phyloP scores from a whole-genome alignment of 2,888 invertebrate species.

The Brachyptera putata region DNA sequence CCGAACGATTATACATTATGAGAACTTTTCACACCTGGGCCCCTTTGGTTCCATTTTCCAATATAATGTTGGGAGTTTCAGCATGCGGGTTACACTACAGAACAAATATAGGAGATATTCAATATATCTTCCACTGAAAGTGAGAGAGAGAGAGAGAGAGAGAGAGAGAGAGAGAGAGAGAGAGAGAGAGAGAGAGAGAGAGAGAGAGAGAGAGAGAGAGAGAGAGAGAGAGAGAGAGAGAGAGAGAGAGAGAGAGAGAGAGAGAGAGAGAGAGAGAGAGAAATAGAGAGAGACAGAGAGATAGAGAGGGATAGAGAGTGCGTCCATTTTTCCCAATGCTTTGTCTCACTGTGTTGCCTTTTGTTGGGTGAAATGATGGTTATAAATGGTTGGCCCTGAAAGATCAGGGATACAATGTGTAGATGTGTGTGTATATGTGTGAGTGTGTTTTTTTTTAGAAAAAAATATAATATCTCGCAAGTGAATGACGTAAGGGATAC shows the following conservation, averaged over 20 bases:
- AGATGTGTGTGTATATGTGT: background rate
- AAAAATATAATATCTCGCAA: background rate
- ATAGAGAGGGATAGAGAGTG: too few species aligned
- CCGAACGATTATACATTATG: too few species aligned
- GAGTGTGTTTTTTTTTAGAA: background rate
- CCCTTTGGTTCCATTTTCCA: background rate
- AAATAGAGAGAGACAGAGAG: too few species aligned
- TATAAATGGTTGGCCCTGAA: background rate
- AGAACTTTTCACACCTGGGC: constrained; percentile 7
- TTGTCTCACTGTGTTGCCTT: constrained; percentile 17
- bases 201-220: background rate
- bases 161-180: too few species aligned
- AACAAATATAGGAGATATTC: constrained; percentile 3
- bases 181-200: too few species aligned
- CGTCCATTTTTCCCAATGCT: constrained; percentile 12
- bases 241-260: too few species aligned
- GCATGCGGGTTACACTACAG: background rate
- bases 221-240: background rate
- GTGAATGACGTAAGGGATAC: constrained; percentile 10
- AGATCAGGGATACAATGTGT: constrained; percentile 14
- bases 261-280: too few species aligned
- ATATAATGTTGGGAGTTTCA: background rate
- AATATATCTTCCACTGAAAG: constrained; percentile 10
- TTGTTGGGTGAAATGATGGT: constrained; percentile 15
- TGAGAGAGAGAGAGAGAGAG: too few species aligned